Evolutionary conservation across 2,797 vertebrate genomes (phyloP), one percentile per base, ranked within the genome.

Genomic region (Phoebastria nigripes): DNA sequence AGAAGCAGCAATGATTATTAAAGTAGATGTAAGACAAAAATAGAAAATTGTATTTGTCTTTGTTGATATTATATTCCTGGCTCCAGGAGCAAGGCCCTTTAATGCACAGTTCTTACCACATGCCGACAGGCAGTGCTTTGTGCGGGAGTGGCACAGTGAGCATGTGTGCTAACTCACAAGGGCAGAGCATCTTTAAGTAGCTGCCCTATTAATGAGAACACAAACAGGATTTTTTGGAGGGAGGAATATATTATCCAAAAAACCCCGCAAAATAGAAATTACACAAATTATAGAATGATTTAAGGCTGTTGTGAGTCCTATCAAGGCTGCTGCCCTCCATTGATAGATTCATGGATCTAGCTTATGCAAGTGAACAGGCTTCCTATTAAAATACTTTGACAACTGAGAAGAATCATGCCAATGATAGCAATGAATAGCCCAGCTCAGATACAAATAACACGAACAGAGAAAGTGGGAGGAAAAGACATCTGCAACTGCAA

Each of bases 401-500:
- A 89, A 44, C 22, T 56, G 35, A 77, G 35, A 67, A 87, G 54
- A 81, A 77, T 47, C 76, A 44, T 39, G 37, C 11, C 25, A 72
- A 15, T 56, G 51, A 52, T 6, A 89, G 66, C 22, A 81, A 54
- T 61, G 78, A 89, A 66, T 28, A 81, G 39, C 35, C 29, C 17
- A 73, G 59, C 55, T 77, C 44, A 52, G 52, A 37, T 46, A 61
- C 20, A 59, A 89, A 16, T 35, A 69, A 72, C 46, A 73, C 42
- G 51, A 89, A 67, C 59, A 65, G 47, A 93, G 62, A 37, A 92
- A 90, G 8, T 31, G 35, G n/a, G 49, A 77, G 59, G 35, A 78
- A 89, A 82, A 91, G 61, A 61, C 46, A 52, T 33, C 35, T 70
- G 69, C 61, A 89, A 31, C 42, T 65, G n/a, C n/a, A 83, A 66